Evolutionary conservation across 1,140 invertebrate genomes (phyloP).

Genomic region (Rhopalosiphum padi): DNA sequence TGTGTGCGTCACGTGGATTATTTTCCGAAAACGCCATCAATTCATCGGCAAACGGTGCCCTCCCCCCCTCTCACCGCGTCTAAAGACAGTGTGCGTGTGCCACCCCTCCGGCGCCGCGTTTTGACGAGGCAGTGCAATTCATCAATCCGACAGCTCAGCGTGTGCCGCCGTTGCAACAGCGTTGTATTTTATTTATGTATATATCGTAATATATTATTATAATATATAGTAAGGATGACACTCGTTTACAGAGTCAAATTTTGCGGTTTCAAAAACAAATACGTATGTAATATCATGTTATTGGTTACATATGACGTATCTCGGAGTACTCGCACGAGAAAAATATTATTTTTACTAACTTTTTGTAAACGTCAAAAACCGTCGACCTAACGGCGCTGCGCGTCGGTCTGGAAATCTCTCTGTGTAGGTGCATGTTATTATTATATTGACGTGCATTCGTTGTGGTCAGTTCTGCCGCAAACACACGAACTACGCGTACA

Average conservation of each 20-base stretch:
- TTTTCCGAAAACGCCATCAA: constrained; percentile 21
- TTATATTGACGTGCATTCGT: neutral
- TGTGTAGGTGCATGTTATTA: neutral
- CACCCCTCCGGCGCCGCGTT: neutral
- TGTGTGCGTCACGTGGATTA: neutral
- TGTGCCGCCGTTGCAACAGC: neutral
- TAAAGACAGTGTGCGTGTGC: neutral
- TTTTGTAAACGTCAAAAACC: neutral
- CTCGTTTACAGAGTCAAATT: neutral
- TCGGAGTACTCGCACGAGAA: neutral
- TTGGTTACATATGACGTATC: neutral
- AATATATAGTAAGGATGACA: neutral
- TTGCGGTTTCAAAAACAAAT: neutral
- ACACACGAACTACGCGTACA: neutral
- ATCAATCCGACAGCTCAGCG: neutral
- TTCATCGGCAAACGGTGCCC: neutral
- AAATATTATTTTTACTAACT: neutral
- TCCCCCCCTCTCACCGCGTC: neutral
- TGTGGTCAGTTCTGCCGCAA: neutral
- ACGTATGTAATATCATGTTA: neutral
- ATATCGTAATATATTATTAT: neutral
- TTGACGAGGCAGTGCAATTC: neutral
- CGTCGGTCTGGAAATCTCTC: neutral
- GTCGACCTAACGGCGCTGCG: neutral
- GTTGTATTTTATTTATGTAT: constrained; percentile 12